Conservation (phyloP, 35 echinoderm and acorn worm species). For the Ptychodera flava region DNA sequence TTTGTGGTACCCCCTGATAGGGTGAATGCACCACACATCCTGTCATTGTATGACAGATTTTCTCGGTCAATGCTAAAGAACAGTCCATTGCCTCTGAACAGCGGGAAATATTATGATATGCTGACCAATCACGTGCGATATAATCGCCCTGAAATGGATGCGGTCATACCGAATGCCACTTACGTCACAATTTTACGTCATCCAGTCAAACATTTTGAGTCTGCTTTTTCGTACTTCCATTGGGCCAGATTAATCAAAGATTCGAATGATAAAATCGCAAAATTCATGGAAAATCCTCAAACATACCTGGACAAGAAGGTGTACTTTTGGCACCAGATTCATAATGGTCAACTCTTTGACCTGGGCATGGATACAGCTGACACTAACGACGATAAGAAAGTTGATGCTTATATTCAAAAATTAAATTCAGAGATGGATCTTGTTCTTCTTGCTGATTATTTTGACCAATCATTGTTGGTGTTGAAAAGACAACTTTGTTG, state of each 20-base stretch:
- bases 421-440: slow-evolving; percentile 38
- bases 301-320: slow-evolving; percentile 7
- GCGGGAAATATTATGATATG: slow-evolving; percentile 7
- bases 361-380: slow-evolving; percentile 37
- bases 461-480: slow-evolving; percentile 45
- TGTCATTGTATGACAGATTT: background rate
- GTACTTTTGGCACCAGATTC: slow-evolving; percentile 14
- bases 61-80: background rate
- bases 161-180: slow-evolving; percentile 8
- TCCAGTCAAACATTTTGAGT: slow-evolving; percentile 31
- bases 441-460: slow-evolving; percentile 42
- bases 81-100: background rate
- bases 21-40: background rate
- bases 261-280: slow-evolving; percentile 28
- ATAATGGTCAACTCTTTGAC: slow-evolving; percentile 60
- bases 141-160: slow-evolving; percentile 29
- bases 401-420: slow-evolving; percentile 12
- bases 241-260: background rate
- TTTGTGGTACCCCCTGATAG: slow-evolving; percentile 31
- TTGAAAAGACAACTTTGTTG: slow-evolving; percentile 44
- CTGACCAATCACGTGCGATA: slow-evolving; percentile 38
- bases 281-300: slow-evolving; percentile 43
- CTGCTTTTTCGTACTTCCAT: slow-evolving; percentile 26
- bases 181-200: slow-evolving; percentile 40
- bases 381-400: background rate